Conservation (phyloP, 2,113 vertebrate species). For the Grammomys dolichurus region DNA sequence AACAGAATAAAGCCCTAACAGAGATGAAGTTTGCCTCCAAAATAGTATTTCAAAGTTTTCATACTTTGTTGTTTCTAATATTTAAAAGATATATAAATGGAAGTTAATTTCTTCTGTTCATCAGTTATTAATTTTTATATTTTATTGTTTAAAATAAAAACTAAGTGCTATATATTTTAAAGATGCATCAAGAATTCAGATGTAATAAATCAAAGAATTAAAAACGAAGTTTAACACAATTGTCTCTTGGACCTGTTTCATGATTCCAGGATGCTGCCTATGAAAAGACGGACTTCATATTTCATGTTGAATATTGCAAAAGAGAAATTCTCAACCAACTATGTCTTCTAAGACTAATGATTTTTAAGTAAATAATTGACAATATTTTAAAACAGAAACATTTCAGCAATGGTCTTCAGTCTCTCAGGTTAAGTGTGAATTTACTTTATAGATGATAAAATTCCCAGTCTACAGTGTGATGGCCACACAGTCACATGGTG, state of each 20-base stretch:
- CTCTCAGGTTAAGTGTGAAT: not conserved
- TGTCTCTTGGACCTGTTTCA: not conserved
- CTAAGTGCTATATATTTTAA: not conserved
- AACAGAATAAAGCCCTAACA: not conserved
- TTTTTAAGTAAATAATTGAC: not conserved
- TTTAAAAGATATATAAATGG: not conserved
- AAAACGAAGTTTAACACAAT: not conserved
- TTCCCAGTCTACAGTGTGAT: not conserved
- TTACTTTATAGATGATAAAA: not conserved
- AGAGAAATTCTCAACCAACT: not conserved
- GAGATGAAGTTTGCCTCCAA: not conserved
- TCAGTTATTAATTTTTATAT: not conserved
- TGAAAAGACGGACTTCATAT: not conserved
- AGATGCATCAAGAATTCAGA: not conserved
- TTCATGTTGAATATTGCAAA: slow-evolving; percentile 6
- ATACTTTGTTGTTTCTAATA: not conserved
- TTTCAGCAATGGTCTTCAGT: not conserved
- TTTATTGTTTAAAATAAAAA: slow-evolving; percentile 6
- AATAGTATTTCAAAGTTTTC: not conserved
- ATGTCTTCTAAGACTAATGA: not conserved
- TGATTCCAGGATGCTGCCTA: not conserved
- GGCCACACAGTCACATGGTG: not conserved
- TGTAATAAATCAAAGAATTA: not conserved
- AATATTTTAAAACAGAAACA: slow-evolving; percentile 3
- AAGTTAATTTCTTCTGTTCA: not conserved